phyloP scores from a whole-genome alignment of 2,113 vertebrate species.

The Climacteris rufus region DNA sequence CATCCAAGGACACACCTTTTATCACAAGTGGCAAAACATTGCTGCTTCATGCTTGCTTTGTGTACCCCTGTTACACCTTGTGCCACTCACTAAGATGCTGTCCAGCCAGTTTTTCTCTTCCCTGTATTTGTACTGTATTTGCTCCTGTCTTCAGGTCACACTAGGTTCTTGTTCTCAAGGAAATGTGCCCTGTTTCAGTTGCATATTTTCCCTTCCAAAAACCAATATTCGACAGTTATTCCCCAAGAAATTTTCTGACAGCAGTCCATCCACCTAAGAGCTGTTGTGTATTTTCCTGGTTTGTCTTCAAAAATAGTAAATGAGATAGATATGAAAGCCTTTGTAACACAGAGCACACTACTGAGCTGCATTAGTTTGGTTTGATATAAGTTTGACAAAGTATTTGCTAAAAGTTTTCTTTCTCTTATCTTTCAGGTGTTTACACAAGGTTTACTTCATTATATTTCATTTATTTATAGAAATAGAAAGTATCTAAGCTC shows the following conservation, averaged over 20 bases:
- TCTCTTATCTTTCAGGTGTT: neutral
- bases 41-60: neutral
- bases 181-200: neutral
- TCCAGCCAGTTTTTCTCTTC: neutral
- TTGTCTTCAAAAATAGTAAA: neutral
- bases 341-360: neutral
- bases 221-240: neutral
- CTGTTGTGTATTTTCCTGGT: neutral
- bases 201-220: neutral
- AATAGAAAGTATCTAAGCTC: neutral
- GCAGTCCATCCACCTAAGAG: neutral
- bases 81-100: neutral
- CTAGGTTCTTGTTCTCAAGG: neutral
- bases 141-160: neutral
- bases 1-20: neutral
- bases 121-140: neutral
- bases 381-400: neutral
- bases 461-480: neutral
- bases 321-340: neutral
- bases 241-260: neutral
- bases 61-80: neutral
- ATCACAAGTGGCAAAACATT: neutral
- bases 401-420: neutral
- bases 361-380: neutral
- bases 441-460: neutral